Evolutionary conservation across 1,140 invertebrate genomes (phyloP), one percentile per base, ranked within the genome.

Genomic region (Neodiprion pinetum): DNA sequence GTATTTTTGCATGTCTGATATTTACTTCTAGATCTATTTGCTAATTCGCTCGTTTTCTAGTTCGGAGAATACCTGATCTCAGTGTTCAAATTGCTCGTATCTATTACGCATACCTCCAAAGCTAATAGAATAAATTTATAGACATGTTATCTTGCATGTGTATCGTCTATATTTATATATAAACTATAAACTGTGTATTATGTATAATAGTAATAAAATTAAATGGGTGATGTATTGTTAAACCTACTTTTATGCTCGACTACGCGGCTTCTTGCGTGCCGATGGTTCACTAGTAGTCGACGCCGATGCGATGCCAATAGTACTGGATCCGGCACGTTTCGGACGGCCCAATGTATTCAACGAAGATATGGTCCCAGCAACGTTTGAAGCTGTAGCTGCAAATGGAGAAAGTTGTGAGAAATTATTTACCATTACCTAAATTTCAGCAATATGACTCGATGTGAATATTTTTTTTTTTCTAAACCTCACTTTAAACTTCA

Each of bases 201-300:
- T 61, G 3, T 61, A 61, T 61, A 61, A 61, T 61, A 61, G n/a
- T 61, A 7, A 61, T 61, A 17, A 61, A 61, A 61, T 61, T 61
- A 17, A 61, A 61, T 61, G 11, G 28, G 28, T 11, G 53, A 61
- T 61, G 11, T 17, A 61, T 9, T 9, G 11, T 61, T 17, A 9
- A 61, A 61, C 53, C 11, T 61, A 61, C 53, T 61, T 76, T 87
- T 87, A 87, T 80, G 82, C 80, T 80, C 84, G 80, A 70, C 83
- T 81, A 72, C 84, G 85, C 72, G 84, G 81, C 71, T 86, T 87
- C 79, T 86, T 87, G 70, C 85, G 83, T 48, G 81, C 72, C 70
- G 85, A 78, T 53, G 81, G 65, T 67, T 81, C 74, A 74, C 85
- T 84, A 14, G 83, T 81, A 28, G 75, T 81, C 12, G 66, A 70